Percentiles rank a stretch among this genome's conserved stretches.
Evolutionary conservation across 1,140 invertebrate genomes (phyloP).

Genomic region (Platyscapa corneri): DNA sequence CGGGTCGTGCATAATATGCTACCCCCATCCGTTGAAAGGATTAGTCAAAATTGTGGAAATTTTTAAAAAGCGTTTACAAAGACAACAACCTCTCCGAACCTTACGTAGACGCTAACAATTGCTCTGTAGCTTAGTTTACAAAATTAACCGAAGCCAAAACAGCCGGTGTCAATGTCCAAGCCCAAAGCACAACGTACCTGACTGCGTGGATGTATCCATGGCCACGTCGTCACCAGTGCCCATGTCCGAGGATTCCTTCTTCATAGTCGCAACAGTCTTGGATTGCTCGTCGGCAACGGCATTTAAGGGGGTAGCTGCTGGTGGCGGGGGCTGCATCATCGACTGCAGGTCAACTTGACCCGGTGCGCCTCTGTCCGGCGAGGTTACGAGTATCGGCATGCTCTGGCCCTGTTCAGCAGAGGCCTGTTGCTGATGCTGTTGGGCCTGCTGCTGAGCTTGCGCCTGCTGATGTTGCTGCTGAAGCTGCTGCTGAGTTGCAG

Average conservation of each 20-base stretch:
- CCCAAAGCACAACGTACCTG: neutral
- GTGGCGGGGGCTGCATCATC: constrained; percentile 32
- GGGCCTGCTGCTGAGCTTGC: constrained; percentile 36
- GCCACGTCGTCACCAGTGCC: constrained; percentile 7
- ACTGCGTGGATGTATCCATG: constrained; percentile 10
- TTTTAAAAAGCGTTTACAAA: too few relatives aligned
- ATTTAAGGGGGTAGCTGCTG: constrained; percentile 25
- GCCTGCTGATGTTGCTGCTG: constrained; percentile 54
- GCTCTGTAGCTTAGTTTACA: too few relatives aligned
- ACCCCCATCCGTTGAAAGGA: too few relatives aligned
- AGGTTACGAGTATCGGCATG: constrained; percentile 49
- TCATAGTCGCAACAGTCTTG: neutral
- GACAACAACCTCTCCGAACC: too few relatives aligned
- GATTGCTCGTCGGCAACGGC: neutral
- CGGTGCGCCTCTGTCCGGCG: constrained; percentile 19
- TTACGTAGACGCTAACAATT: too few relatives aligned
- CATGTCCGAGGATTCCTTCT: constrained; percentile 19
- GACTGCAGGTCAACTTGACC: constrained; percentile 26
- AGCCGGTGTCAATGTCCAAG: too few relatives aligned
- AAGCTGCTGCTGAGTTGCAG: constrained; percentile 44
- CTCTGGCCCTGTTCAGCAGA: constrained; percentile 43
- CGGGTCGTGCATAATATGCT: too few relatives aligned
- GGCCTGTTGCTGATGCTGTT: constrained; percentile 47
- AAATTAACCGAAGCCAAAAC: too few relatives aligned
- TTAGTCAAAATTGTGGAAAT: too few relatives aligned